These are phyloP conservation scores for Butorides virescens DNA, from an alignment of 2,113 vertebrate species.

Conservation along the genomic window DNA sequence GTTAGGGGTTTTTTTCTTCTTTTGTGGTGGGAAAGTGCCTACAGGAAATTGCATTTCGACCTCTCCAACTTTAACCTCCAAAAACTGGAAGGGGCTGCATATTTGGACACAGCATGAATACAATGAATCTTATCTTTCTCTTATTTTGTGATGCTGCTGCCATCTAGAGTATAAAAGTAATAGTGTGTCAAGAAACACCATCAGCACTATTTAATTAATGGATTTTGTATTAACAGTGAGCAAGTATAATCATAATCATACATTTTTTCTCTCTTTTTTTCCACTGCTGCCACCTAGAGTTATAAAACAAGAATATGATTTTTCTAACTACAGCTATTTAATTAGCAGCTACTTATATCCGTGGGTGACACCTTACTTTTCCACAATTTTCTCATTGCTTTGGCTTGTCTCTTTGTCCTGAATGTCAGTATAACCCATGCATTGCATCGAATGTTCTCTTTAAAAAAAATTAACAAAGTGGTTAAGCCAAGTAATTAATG, in stretches of 20 bases:
- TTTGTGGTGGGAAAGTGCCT: background rate
- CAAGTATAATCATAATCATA: background rate
- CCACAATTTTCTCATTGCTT: background rate
- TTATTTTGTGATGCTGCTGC: conserved; percentile 77
- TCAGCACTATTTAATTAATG: conserved; percentile 15
- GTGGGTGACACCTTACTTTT: background rate
- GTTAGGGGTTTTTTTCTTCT: background rate
- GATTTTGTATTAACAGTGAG: background rate
- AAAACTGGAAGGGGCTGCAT: background rate
- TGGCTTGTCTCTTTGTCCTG: conserved; percentile 14
- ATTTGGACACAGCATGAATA: background rate
- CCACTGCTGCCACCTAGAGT: conserved; percentile 60
- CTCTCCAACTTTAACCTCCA: background rate
- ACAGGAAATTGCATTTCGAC: background rate
- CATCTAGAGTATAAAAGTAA: conserved; percentile 72
- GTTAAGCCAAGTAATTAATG: background rate
- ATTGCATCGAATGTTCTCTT: background rate
- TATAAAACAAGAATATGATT: background rate
- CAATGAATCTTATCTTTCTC: conserved; percentile 6
- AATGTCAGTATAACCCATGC: background rate
- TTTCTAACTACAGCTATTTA: background rate
- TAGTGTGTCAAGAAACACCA: background rate
- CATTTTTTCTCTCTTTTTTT: conserved; percentile 18
- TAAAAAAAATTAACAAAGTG: background rate
- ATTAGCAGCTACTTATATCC: background rate